Conservation (phyloP, 2,888 invertebrate species). For the Eretmocerus hayati region DNA sequence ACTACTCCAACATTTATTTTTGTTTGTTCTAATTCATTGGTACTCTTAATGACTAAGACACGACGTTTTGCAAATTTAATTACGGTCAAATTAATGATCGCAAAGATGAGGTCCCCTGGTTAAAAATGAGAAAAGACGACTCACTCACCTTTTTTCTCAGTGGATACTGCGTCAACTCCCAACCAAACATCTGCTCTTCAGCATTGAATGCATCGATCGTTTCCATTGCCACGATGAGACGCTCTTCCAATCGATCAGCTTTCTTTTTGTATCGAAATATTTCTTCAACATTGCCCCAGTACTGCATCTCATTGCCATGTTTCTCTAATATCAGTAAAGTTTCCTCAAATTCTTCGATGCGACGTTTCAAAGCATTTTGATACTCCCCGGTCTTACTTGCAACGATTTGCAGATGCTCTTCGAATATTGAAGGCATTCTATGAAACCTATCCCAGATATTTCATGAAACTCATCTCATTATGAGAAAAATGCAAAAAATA, state of each 20-base stretch:
- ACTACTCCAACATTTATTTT: too few relatives aligned
- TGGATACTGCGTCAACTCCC: slow-evolving; percentile 84
- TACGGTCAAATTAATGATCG: too few relatives aligned
- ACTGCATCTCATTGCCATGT: slow-evolving; percentile 78
- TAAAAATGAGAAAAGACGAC: too few relatives aligned
- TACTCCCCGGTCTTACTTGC: slow-evolving; percentile 79
- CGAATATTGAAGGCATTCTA: slow-evolving; percentile 72
- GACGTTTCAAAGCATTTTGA: slow-evolving; percentile 70
- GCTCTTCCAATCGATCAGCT: slow-evolving; percentile 68
- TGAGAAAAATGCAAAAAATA: neutral
- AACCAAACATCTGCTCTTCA: slow-evolving; percentile 83
- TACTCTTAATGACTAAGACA: too few relatives aligned
- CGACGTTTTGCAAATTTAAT: too few relatives aligned
- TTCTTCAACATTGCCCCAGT: slow-evolving; percentile 80
- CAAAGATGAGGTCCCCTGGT: too few relatives aligned
- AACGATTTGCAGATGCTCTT: slow-evolving; percentile 73
- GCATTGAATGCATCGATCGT: slow-evolving; percentile 84
- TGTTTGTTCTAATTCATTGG: too few relatives aligned
- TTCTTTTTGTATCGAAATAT: slow-evolving; percentile 76
- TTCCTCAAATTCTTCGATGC: slow-evolving; percentile 74
- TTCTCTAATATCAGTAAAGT: slow-evolving; percentile 73
- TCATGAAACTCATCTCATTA: slow-evolving; percentile 1
- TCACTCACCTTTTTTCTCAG: slow-evolving; percentile 66
- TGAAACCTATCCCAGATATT: slow-evolving; percentile 51
- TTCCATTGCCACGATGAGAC: slow-evolving; percentile 62